These are phyloP conservation scores for Rostratula benghalensis DNA, from an alignment of 2,113 vertebrate genomes.

Conservation along the genomic window DNA sequence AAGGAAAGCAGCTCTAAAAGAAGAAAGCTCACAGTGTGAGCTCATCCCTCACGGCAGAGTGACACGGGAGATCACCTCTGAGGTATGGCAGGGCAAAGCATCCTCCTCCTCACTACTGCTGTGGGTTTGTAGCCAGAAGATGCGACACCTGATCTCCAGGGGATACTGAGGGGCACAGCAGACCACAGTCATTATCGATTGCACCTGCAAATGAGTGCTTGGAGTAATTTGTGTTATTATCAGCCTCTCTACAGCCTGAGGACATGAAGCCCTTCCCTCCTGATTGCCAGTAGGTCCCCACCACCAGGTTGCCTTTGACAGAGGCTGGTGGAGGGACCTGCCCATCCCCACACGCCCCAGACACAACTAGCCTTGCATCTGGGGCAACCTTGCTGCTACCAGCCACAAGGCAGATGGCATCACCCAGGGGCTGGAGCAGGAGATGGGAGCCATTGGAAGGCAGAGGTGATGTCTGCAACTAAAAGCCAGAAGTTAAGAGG, in stretches of 20 bases:
- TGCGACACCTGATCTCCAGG: neutral
- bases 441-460: fast-evolving
- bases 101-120: fast-evolving
- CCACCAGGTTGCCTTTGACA: neutral
- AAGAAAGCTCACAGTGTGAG: neutral
- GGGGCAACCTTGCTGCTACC: neutral
- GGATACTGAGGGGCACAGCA: neutral
- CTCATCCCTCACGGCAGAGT: neutral
- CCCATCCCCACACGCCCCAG: fast-evolving
- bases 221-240: neutral
- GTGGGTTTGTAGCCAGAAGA: fast-evolving
- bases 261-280: neutral
- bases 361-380: fast-evolving
- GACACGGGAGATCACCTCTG: neutral
- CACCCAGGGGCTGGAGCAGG: fast-evolving
- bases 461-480: fast-evolving
- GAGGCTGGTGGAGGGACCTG: fast-evolving
- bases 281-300: neutral
- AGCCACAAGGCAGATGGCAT: fast-evolving
- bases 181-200: neutral
- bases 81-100: neutral
- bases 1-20: conserved; percentile 27
- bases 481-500: neutral
- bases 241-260: neutral
- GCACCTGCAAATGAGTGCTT: neutral